phyloP scores from a whole-genome alignment of 1,140 invertebrate species.

The Lepidurus arcticus region DNA sequence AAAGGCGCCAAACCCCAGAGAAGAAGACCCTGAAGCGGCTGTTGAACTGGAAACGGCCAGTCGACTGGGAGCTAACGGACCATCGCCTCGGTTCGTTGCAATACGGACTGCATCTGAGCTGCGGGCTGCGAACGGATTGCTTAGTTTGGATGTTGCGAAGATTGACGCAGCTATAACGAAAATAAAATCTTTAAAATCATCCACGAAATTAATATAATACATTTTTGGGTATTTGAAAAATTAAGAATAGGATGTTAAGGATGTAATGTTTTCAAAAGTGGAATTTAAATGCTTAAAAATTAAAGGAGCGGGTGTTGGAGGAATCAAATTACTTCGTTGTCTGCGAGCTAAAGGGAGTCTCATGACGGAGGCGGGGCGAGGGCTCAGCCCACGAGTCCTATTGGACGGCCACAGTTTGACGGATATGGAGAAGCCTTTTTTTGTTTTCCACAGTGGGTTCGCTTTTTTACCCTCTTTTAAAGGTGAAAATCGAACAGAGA shows the following conservation, averaged over 20 bases:
- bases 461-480: background rate
- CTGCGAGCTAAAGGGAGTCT: slow-evolving; percentile 12
- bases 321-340: background rate
- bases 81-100: slow-evolving; percentile 23
- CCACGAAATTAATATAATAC: background rate
- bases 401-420: slow-evolving; percentile 9
- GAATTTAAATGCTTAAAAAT: no score
- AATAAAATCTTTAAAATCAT: background rate
- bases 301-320: no score
- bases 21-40: background rate
- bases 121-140: slow-evolving; percentile 14
- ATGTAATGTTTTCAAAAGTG: no score
- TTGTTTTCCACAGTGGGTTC: no score
- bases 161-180: slow-evolving; percentile 27
- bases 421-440: background rate
- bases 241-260: no score
- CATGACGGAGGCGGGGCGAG: background rate
- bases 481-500: background rate
- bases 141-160: slow-evolving; percentile 30
- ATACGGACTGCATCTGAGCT: slow-evolving; percentile 31
- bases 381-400: slow-evolving; percentile 16
- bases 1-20: background rate
- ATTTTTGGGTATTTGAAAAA: background rate
- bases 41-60: slow-evolving; percentile 24
- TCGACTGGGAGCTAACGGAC: slow-evolving; percentile 29